Evolutionary conservation across 2,888 invertebrate species (phyloP).

Genomic region (Escarpia spicata): DNA sequence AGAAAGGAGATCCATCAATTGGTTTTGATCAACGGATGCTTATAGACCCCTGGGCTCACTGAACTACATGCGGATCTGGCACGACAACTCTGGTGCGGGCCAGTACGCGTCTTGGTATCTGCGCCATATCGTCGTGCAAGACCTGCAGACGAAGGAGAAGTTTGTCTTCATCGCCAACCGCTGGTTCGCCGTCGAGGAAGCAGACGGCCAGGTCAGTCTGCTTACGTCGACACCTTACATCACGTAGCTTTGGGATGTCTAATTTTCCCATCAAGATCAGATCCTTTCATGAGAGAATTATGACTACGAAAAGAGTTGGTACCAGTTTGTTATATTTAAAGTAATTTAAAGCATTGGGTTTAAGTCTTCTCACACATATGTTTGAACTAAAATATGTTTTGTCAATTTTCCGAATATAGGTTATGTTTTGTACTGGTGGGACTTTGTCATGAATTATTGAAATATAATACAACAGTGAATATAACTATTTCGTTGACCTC

Average conservation of each 20-base stretch:
- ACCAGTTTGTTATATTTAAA: too few relatives aligned
- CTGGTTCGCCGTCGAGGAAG: slow-evolving; percentile 69
- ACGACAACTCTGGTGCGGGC: slow-evolving; percentile 68
- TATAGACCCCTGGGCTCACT: slow-evolving; percentile 66
- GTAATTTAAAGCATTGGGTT: too few relatives aligned
- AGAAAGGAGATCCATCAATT: background rate
- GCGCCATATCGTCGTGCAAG: slow-evolving; percentile 65
- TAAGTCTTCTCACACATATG: too few relatives aligned
- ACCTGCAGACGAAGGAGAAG: slow-evolving; percentile 67
- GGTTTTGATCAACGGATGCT: background rate
- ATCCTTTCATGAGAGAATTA: too few relatives aligned
- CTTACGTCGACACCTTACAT: background rate
- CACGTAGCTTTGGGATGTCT: background rate
- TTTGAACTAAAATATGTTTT: too few relatives aligned
- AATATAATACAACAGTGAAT: too few relatives aligned
- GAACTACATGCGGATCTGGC: slow-evolving; percentile 68
- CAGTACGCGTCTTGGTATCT: slow-evolving; percentile 67
- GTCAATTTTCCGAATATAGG: too few relatives aligned
- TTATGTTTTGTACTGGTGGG: too few relatives aligned
- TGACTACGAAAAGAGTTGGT: too few relatives aligned
- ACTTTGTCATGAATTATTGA: too few relatives aligned
- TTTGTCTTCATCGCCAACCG: slow-evolving; percentile 66
- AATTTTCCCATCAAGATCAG: background rate
- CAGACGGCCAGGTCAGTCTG: slow-evolving; percentile 66
- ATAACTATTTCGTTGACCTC: too few relatives aligned